Percentiles rank a stretch among this genome's conserved stretches.
These are phyloP conservation scores for Embidobia sp. DNA, from an alignment of 2,888 invertebrate genomes.

Conservation along the genomic window DNA sequence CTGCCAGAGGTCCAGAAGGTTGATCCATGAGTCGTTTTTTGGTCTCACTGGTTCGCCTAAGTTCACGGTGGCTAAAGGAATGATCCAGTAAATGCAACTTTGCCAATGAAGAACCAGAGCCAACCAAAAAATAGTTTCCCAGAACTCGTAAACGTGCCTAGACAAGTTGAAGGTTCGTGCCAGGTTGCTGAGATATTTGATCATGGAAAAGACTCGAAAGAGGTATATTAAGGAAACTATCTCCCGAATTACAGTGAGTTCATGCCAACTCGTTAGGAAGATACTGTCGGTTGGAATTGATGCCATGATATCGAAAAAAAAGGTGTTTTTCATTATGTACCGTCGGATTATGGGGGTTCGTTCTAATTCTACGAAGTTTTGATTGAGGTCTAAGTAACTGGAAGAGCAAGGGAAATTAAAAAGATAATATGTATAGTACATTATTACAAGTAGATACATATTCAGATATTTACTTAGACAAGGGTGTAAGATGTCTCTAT, in stretches of 20 bases:
- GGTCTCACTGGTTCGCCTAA: constrained; percentile 64
- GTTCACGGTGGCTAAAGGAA: constrained; percentile 71
- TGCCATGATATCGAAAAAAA: constrained; percentile 73
- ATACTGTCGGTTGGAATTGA: constrained; percentile 77
- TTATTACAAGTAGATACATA: too few species aligned
- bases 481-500: too few species aligned
- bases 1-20: constrained; percentile 70
- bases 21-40: constrained; percentile 73
- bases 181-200: constrained; percentile 68
- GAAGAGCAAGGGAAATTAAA: background rate
- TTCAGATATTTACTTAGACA: too few species aligned
- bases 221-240: constrained; percentile 69
- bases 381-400: constrained; percentile 73
- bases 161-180: constrained; percentile 68
- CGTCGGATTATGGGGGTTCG: constrained; percentile 67
- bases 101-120: constrained; percentile 75
- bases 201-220: constrained; percentile 72
- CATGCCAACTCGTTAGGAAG: constrained; percentile 69
- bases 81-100: constrained; percentile 75
- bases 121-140: constrained; percentile 70
- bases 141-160: constrained; percentile 68
- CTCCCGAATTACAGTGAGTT: constrained; percentile 69
- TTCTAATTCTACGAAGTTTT: constrained; percentile 72
- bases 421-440: too few species aligned
- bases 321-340: constrained; percentile 70